phyloP scores from a whole-genome alignment of 2,797 vertebrate species.

The Harpagifer antarcticus region DNA sequence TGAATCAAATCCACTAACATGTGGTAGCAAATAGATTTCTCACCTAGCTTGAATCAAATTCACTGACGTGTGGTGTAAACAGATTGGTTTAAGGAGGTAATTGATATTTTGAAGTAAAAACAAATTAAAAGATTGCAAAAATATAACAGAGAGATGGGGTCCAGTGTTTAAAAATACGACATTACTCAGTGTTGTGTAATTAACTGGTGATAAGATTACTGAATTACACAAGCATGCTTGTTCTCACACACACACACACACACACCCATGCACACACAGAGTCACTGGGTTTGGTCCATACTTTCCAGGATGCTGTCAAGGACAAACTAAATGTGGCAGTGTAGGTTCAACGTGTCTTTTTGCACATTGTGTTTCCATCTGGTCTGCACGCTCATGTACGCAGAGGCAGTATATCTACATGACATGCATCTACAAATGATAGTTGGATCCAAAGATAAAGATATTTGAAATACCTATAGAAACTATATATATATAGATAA shows the following conservation, averaged over 20 bases:
- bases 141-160: too few relatives aligned
- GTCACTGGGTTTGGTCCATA: slow-evolving; percentile 23
- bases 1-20: too few relatives aligned
- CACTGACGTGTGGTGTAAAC: too few relatives aligned
- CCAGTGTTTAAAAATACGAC: too few relatives aligned
- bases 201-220: slow-evolving; percentile 8
- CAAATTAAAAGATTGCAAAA: too few relatives aligned
- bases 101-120: too few relatives aligned
- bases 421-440: neutral
- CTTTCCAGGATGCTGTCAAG: slow-evolving; percentile 16
- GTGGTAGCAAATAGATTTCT: too few relatives aligned
- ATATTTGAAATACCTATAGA: neutral
- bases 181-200: too few relatives aligned
- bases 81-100: too few relatives aligned
- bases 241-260: too few relatives aligned
- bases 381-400: neutral
- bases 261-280: neutral
- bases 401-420: neutral
- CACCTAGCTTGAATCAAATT: too few relatives aligned
- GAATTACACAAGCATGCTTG: neutral
- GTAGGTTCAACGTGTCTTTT: neutral
- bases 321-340: neutral
- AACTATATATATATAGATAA: too few relatives aligned
- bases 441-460: slow-evolving; percentile 1
- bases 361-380: neutral